These are phyloP conservation scores for Triplophysa rosa DNA, from an alignment of 2,113 vertebrate species.

Conservation along the genomic window DNA sequence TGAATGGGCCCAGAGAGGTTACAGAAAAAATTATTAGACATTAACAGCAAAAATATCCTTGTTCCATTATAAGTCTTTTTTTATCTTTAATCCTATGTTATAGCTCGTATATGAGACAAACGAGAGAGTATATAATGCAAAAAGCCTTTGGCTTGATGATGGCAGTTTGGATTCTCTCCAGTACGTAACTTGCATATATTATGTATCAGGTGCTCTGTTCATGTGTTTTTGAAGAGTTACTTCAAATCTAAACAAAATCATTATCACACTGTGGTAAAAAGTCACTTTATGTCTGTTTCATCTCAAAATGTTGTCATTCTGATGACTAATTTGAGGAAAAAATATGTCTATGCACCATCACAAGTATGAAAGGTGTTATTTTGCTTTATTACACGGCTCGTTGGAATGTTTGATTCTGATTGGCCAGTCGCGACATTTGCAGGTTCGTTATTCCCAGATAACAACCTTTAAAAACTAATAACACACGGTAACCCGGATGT, in stretches of 20 bases:
- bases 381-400: no score
- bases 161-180: neutral
- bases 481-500: no score
- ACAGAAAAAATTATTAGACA: neutral
- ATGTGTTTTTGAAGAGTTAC: neutral
- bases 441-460: no score
- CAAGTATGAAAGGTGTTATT: no score
- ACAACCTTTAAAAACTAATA: no score
- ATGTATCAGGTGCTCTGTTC: neutral
- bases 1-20: no score
- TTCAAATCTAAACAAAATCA: neutral
- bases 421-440: no score
- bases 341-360: no score
- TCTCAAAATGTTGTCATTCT: no score
- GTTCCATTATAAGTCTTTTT: neutral
- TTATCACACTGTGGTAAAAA: neutral
- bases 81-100: neutral
- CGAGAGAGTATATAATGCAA: neutral
- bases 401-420: no score
- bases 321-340: no score
- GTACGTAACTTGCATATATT: neutral
- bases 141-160: neutral
- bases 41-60: neutral
- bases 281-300: no score
- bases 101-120: neutral